A percentile compares a stretch with the other conserved stretches of the same genome.
phyloP scores from a whole-genome alignment of 2,113 vertebrate species.

The Ciconia maguari region DNA sequence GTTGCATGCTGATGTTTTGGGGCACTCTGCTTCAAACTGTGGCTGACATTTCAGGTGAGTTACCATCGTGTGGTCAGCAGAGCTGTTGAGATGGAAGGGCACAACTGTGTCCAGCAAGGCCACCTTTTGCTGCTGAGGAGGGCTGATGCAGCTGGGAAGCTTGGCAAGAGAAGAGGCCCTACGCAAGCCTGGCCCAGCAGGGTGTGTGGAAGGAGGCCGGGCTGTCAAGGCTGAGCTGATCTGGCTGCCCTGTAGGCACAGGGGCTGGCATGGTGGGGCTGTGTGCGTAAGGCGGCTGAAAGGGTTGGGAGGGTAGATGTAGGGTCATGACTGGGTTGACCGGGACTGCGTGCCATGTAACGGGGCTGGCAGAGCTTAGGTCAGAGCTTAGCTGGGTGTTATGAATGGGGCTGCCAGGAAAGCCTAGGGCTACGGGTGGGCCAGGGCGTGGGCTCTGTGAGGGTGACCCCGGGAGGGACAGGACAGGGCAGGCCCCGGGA shows the following conservation, averaged over 20 bases:
- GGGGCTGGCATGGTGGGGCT: neutral
- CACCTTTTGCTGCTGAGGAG: neutral
- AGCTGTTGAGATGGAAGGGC: neutral
- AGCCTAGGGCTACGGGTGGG: neutral
- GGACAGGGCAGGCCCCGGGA: too few relatives aligned
- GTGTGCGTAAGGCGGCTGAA: neutral
- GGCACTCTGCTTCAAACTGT: neutral
- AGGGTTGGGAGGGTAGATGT: too few relatives aligned
- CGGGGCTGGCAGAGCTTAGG: neutral
- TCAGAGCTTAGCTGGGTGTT: too few relatives aligned
- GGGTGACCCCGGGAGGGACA: too few relatives aligned
- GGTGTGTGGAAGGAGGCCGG: fast-evolving
- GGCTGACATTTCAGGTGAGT: neutral
- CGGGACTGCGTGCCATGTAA: neutral
- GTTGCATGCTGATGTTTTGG: neutral
- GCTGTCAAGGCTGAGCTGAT: neutral
- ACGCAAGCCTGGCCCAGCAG: neutral
- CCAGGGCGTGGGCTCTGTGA: neutral
- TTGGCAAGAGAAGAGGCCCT: neutral
- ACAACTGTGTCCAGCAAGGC: neutral
- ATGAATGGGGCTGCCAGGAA: neutral
- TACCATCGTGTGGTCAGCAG: neutral
- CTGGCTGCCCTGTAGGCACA: fast-evolving
- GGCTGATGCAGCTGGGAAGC: too few relatives aligned
- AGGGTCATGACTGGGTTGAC: too few relatives aligned